Percentiles rank a stretch among this genome's conserved stretches.
Conservation (phyloP, 2,888 invertebrate species). For the Apodemia zela region DNA sequence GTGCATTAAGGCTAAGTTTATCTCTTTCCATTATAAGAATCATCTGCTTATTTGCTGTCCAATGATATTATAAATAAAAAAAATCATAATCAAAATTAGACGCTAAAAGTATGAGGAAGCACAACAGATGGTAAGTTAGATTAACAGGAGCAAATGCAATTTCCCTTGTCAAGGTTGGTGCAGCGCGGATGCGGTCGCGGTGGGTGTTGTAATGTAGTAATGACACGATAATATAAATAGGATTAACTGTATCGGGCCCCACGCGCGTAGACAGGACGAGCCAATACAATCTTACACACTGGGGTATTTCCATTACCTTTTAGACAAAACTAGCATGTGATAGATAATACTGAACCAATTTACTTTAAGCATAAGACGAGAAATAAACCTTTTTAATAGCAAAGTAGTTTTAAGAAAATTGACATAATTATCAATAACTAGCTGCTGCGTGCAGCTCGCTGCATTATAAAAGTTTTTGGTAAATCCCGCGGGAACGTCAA, state of each 20-base stretch:
- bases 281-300: slow-evolving; percentile 48
- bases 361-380: no score
- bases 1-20: no score
- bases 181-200: slow-evolving; percentile 50
- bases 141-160: slow-evolving; percentile 29
- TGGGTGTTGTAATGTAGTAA: slow-evolving; percentile 63
- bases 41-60: no score
- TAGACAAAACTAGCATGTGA: not conserved
- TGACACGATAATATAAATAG: slow-evolving; percentile 68
- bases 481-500: no score
- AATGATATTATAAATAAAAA: no score
- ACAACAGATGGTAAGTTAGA: not conserved
- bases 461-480: no score
- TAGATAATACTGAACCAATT: not conserved
- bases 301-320: slow-evolving; percentile 16
- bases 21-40: no score
- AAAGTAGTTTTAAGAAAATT: no score
- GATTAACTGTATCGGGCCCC: slow-evolving; percentile 70
- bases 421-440: no score
- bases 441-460: no score
- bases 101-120: slow-evolving; percentile 2
- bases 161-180: slow-evolving; percentile 38
- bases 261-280: slow-evolving; percentile 74
- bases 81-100: not conserved
- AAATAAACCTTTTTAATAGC: no score